phyloP scores from a whole-genome alignment of 2,797 vertebrate genomes.

The Sebastes ruberrimus region DNA sequence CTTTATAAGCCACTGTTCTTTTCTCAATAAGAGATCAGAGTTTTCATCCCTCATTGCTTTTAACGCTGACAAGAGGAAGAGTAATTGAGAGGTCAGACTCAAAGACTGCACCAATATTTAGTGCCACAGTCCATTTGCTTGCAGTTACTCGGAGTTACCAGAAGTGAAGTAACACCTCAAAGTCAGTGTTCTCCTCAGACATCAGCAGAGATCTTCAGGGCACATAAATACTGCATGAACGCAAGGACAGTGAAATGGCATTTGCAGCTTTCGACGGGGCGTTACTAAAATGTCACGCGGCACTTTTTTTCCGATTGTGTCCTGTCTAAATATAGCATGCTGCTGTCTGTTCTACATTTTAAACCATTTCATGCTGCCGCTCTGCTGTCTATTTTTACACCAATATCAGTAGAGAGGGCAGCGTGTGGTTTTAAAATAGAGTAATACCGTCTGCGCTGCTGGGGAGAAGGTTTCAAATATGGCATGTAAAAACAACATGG shows the following conservation, averaged over 20 bases:
- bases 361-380: conserved; percentile 55
- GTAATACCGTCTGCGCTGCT: conserved; percentile 51
- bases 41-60: neutral
- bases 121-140: neutral
- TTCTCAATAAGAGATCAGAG: neutral
- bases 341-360: conserved; percentile 74
- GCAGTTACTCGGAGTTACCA: neutral
- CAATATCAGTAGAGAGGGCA: conserved; percentile 61
- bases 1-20: neutral
- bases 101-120: neutral
- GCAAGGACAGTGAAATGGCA: conserved; percentile 55
- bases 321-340: conserved; percentile 71
- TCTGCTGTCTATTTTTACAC: conserved; percentile 75
- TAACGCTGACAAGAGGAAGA: neutral
- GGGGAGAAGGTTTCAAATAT: conserved; percentile 57
- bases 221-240: conserved; percentile 52
- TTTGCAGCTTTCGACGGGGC: conserved; percentile 56
- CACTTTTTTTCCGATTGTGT: conserved; percentile 68
- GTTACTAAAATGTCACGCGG: conserved; percentile 68
- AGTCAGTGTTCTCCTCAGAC: conserved; percentile 14
- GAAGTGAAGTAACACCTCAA: neutral
- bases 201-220: conserved; percentile 28
- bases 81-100: neutral
- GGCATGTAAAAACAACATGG: conserved; percentile 20
- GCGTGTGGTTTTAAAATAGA: conserved; percentile 68